Base-by-base conservation (phyloP, 1,140 invertebrate genomes). In the Drosophila simulans region DNA sequence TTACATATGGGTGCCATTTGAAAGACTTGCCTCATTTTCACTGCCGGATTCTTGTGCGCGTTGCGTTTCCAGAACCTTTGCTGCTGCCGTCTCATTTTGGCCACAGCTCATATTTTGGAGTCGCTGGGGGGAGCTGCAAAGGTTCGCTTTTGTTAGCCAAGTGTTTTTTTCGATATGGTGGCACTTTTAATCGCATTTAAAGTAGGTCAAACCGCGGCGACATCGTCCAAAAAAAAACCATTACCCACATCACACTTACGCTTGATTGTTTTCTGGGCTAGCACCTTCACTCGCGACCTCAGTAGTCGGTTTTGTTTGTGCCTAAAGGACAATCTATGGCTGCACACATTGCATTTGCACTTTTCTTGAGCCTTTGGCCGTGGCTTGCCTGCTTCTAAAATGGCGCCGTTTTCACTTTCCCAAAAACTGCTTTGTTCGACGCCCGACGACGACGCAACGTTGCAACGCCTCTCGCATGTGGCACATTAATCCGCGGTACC, bases 381-480 rank as follows among this genome's bases (percentile, higher is more conserved):
- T 86, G 62, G 81, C 84, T 86, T 85, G 84, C 81, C 78, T 88
- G 83, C 63, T 89, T 90, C 84, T 90, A 91, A 91, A 91, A 91
- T 91, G 90, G 90, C 90, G 90, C 90, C 90, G 90, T 91, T 91
- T 91, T 89, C 82, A 83, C 58, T 81, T 80, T 77, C 77, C 73
- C 75, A 82, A 77, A 51, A 63, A 52, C 70, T 83, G 72, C 78
- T 80, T 86, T 89, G 80, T 83, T 76, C 64, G 79, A 81, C 79
- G 76, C 69, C 70, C 80, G 77, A 80, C 78, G 68, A 62, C 64
- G 73, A 63, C 72, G 49, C 70, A 66, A 71, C 62, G 59, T 54
- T 72, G 62, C 74, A 64, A 48, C 40, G 53, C 40, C 42, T 75
- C 45, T 57, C 40, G 62, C 37, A 43, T 56, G 52, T 42, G 34